Base-by-base conservation (phyloP, 2,888 invertebrate species). In the Thymelicus lineola region DNA sequence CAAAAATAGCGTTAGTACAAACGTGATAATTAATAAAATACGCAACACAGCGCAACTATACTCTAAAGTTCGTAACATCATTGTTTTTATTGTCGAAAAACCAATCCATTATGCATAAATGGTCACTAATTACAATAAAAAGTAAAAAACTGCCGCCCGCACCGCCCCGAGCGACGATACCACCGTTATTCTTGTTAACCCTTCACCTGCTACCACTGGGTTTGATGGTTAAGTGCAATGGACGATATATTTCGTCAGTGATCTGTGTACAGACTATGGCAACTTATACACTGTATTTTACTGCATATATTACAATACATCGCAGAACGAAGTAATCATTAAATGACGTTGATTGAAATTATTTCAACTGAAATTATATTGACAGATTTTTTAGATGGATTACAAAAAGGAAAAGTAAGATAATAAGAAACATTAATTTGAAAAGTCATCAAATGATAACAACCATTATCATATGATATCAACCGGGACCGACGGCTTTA, bases 91-190 rank as follows among this genome's bases (percentile, higher is more conserved):
- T 67, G 50, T 50, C 61, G 57, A 66, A 71, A 62, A 66, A 62
- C 62, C 66, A 61, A 66, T 60, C 62, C 70, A 64, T 71, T 68
- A 62, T 57, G 62, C 62, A 68, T 62, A 68, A 68, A 68, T 68
- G 68, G 67, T 68, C 70, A 71, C 71, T 71, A 71, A 73, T 73
- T 73, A 68, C 68, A 57, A 64, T 63, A 64, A 66, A 66, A 72
- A 69, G 66, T 69, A 72, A 69, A 72, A 68, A 69, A 72, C 62
- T 62, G 67, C 67, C 35, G 62, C 65, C 64, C 71, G 68, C 68
- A 69, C 65, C 60, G 72, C 72, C 66, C 65, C 66, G 38, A 66
- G 72, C 71, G 66, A 35, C 72, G 68, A 68, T 68, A 65, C 64
- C 35, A 67, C 60, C 61, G 67, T 67, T 67, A 67, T 46, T 67